Conservation (phyloP, 2,113 vertebrate genomes). For the Capreolus pygargus region DNA sequence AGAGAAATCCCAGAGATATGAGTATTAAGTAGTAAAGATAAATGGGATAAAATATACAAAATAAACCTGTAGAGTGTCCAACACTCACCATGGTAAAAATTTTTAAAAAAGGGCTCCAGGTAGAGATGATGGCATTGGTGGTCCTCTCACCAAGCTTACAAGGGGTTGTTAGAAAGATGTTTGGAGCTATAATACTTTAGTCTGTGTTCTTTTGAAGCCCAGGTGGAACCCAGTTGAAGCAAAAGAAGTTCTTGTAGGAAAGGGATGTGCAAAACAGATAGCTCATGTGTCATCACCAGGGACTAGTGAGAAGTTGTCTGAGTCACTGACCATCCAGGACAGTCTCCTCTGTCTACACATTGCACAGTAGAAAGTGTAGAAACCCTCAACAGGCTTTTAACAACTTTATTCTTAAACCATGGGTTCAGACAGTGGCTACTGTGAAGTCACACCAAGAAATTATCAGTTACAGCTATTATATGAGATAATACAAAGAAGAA, state of each 20-base stretch:
- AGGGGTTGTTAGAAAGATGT: background rate
- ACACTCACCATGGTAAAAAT: background rate
- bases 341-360: background rate
- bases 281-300: background rate
- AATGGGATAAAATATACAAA: background rate
- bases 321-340: background rate
- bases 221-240: background rate
- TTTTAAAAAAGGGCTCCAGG: background rate
- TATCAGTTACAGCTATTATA: background rate
- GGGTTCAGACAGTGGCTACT: background rate
- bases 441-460: slow-evolving; percentile 24
- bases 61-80: background rate
- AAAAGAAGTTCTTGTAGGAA: background rate
- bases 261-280: background rate
- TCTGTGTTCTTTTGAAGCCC: background rate
- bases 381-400: background rate
- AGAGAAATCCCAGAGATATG: background rate
- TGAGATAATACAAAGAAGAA: background rate
- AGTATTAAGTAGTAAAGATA: background rate
- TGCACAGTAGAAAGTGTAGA: background rate
- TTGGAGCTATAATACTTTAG: background rate
- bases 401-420: slow-evolving; percentile 9
- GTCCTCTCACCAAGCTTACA: background rate
- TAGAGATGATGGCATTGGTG: background rate
- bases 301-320: background rate